These are phyloP conservation scores for Octonoba sinensis DNA, from an alignment of 2,888 invertebrate genomes.

Conservation along the genomic window DNA sequence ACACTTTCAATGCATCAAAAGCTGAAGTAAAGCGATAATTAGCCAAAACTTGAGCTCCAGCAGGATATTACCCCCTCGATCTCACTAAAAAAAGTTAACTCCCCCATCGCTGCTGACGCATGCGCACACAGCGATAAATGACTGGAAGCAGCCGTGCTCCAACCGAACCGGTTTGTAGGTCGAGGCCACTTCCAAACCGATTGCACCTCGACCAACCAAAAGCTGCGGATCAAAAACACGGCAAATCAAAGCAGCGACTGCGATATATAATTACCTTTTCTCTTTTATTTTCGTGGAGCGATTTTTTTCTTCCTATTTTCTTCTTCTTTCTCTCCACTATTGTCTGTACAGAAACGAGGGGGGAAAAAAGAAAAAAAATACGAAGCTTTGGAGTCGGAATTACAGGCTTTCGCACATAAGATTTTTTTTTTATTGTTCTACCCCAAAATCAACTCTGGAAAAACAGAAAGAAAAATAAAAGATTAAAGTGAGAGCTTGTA, in stretches of 20 bases:
- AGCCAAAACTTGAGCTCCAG: slow-evolving; percentile 19
- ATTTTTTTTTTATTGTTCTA: background rate
- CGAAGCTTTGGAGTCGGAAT: slow-evolving; percentile 2
- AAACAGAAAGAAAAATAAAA: background rate
- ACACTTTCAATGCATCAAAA: too few species aligned
- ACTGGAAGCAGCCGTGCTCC: slow-evolving; percentile 33
- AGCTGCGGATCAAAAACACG: slow-evolving; percentile 21
- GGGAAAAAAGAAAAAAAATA: background rate
- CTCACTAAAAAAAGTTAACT: slow-evolving; percentile 31
- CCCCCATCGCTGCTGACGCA: slow-evolving; percentile 39
- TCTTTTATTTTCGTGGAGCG: slow-evolving; percentile 20
- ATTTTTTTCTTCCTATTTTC: slow-evolving; percentile 33
- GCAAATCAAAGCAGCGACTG: slow-evolving; percentile 10
- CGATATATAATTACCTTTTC: slow-evolving; percentile 33
- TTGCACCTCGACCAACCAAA: slow-evolving; percentile 42
- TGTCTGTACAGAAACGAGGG: background rate
- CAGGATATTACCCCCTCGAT: slow-evolving; percentile 25
- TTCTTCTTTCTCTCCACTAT: background rate
- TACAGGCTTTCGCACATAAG: slow-evolving; percentile 4
- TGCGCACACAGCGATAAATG: slow-evolving; percentile 13
- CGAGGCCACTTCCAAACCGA: slow-evolving; percentile 35
- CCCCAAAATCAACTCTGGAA: slow-evolving; percentile 1
- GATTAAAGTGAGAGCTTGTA: too few species aligned
- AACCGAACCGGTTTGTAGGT: slow-evolving; percentile 53
- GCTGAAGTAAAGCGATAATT: slow-evolving; percentile 10